Evolutionary conservation across 2,797 vertebrate species (phyloP).

Genomic region (Chloroceryle amazona): DNA sequence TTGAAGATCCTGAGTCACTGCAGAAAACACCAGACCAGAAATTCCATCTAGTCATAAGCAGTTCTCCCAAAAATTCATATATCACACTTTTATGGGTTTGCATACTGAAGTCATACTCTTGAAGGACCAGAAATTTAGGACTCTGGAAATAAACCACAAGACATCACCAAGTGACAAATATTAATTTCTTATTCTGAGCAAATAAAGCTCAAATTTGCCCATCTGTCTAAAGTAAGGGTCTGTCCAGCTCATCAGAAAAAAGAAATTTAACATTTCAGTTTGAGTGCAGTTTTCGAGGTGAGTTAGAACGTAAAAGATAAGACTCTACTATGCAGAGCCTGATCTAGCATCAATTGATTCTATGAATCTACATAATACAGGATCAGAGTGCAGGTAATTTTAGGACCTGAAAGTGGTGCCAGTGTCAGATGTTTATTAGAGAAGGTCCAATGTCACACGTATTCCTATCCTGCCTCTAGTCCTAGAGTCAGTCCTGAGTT

Average conservation of each 20-base stretch:
- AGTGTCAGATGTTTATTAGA: neutral
- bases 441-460: accelerated
- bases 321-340: neutral
- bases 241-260: neutral
- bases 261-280: neutral
- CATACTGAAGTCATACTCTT: neutral
- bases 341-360: neutral
- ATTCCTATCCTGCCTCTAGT: neutral
- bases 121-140: neutral
- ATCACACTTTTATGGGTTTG: neutral
- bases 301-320: neutral
- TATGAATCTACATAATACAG: neutral
- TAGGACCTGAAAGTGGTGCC: neutral
- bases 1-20: neutral
- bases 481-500: neutral
- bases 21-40: neutral
- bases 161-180: accelerated
- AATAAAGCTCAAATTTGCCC: neutral
- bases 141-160: neutral
- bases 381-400: neutral
- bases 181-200: neutral
- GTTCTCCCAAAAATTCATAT: neutral
- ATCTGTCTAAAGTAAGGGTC: neutral
- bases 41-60: neutral
- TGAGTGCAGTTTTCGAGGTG: neutral